Base-by-base conservation (phyloP, 1,140 invertebrate genomes). In the Sitodiplosis mosellana region DNA sequence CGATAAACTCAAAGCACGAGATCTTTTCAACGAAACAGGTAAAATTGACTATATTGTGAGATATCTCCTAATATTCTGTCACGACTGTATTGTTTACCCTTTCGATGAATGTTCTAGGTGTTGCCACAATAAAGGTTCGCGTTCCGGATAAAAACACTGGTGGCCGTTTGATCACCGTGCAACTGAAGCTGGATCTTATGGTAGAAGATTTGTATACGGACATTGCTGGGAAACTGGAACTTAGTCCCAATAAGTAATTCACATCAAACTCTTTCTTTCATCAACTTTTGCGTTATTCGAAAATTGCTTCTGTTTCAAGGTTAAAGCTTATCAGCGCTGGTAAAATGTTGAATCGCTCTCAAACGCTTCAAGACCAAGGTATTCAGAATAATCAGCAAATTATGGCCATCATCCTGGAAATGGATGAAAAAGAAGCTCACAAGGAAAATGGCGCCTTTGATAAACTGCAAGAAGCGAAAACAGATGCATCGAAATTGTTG, bases 281-380 rank as follows among this genome's bases (percentile, higher is more conserved):
- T 27, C 3, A 5, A 5, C 27, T 27, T 36, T 36, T 36, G 34
- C 8, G 34, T 36, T n/a, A 40, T 15, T 15, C 14, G 4, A 12
- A 12, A 15, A 5, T 40, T 40, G 14, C 20, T 43, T 19, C 14
- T 43, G 18, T 2, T 18, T 20, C 55, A n/a, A 76, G 76, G 51
- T 55, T 84, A 0, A 83, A 83, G 53, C 61, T 83, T 11, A 84
- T 83, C 55, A 67, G 66, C 46, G 67, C 69, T 50, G 81, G 81
- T 1, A 71, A 68, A 58, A 69, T 84, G 12, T 60, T 84, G n/a
- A 65, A 69, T n/a, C 63, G 71, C 45, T 57, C 64, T 8, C 47
- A 55, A 21, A 65, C 58, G 5, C 56, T 84, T 4, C 54, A 63
- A 8, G 59, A 61, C 18, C 80, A 83, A 56, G 68, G 70, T 43